phyloP scores from a whole-genome alignment of 2,888 invertebrate species.

The Psylliodes chrysocephalus region DNA sequence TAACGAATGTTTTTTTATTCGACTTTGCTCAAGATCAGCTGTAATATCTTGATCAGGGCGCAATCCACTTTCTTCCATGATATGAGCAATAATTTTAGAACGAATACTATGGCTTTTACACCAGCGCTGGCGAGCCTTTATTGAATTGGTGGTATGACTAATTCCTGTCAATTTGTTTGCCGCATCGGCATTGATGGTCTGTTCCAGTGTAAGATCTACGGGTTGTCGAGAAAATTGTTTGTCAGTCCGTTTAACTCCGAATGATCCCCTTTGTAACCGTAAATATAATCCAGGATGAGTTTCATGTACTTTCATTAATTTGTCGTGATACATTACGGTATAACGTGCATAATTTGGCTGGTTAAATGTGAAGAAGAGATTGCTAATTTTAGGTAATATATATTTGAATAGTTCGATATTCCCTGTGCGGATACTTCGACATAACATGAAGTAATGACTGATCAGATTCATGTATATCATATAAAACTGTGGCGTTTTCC shows the following conservation, averaged over 20 bases:
- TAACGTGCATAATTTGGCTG: constrained; percentile 30
- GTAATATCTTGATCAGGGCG: background rate
- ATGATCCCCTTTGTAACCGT: constrained; percentile 27
- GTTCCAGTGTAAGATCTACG: constrained; percentile 42
- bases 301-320: constrained; percentile 17
- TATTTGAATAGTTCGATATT: background rate
- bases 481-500: no score
- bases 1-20: constrained; percentile 18
- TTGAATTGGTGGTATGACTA: constrained; percentile 4
- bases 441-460: background rate
- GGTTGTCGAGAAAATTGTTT: no score
- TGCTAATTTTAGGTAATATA: background rate
- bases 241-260: constrained; percentile 36
- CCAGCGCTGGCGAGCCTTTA: constrained; percentile 10
- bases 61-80: constrained; percentile 1
- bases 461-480: background rate
- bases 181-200: constrained; percentile 50
- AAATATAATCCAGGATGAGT: constrained; percentile 25
- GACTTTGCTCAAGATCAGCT: constrained; percentile 34
- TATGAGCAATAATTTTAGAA: no score
- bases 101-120: constrained; percentile 15
- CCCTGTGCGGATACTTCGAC: background rate
- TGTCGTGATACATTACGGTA: constrained; percentile 41
- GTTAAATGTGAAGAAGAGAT: constrained; percentile 13
- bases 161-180: constrained; percentile 30